Percentiles rank a stretch among this genome's conserved stretches.
These are phyloP conservation scores for Martes martes DNA, from an alignment of 2,113 vertebrate species.

Conservation along the genomic window DNA sequence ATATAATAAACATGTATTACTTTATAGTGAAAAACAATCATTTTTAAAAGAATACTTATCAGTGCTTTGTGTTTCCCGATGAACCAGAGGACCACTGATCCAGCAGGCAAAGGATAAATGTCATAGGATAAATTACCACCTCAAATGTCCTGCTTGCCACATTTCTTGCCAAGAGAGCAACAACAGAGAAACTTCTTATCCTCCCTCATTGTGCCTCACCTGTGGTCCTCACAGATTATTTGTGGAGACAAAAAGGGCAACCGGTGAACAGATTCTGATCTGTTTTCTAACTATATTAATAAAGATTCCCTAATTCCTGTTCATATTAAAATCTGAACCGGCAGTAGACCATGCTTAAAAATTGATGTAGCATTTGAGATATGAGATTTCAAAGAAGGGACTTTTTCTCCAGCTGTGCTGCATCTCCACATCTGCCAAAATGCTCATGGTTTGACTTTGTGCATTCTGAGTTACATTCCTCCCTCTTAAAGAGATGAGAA, in stretches of 20 bases:
- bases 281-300: neutral
- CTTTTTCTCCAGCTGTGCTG: slow-evolving; percentile 31
- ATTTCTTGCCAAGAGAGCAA: neutral
- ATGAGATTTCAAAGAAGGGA: slow-evolving; percentile 3
- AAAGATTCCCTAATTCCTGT: neutral
- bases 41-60: neutral
- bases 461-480: neutral
- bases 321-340: slow-evolving; percentile 23
- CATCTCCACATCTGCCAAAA: slow-evolving; percentile 32
- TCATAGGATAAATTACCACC: neutral
- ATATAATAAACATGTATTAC: neutral
- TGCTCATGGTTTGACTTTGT: neutral
- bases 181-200: neutral
- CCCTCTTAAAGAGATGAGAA: neutral
- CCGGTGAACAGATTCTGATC: neutral
- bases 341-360: neutral
- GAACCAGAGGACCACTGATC: neutral
- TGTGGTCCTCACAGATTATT: neutral
- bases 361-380: neutral
- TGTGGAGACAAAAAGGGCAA: neutral
- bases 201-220: neutral
- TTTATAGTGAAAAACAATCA: slow-evolving; percentile 18
- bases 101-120: neutral
- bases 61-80: neutral
- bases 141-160: neutral